A percentile compares a stretch with the other conserved stretches of the same genome.
phyloP scores from a whole-genome alignment of 1,140 invertebrate genomes.

The Eueides isabella region DNA sequence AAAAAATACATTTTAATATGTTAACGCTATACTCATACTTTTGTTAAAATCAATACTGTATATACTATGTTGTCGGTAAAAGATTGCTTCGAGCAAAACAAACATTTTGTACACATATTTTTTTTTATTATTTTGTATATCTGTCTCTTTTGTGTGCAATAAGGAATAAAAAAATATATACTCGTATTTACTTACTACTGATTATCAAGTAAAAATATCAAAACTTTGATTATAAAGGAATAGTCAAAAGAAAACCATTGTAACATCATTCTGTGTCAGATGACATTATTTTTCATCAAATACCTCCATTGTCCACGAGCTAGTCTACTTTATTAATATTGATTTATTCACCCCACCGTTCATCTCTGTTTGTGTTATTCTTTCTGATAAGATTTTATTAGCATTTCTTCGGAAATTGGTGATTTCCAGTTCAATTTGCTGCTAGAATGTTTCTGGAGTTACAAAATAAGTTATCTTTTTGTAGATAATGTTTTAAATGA shows the following conservation, averaged over 20 bases:
- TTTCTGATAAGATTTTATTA: slow-evolving; percentile 6
- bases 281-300: slow-evolving; percentile 24
- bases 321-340: slow-evolving; percentile 33
- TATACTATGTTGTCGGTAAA: no score
- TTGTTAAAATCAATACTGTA: no score
- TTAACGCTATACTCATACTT: no score
- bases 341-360: slow-evolving; percentile 39
- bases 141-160: no score
- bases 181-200: no score
- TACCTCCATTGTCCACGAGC: slow-evolving; percentile 31
- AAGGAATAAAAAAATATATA: no score
- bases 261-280: slow-evolving; percentile 14
- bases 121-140: no score
- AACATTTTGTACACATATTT: no score
- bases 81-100: no score
- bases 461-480: neutral
- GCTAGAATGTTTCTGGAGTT: neutral
- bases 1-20: no score
- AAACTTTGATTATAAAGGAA: neutral
- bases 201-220: neutral
- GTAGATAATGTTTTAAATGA: neutral
- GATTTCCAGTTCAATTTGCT: neutral
- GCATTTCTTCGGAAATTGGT: neutral
- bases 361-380: slow-evolving; percentile 1
- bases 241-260: slow-evolving; percentile 10